A percentile compares a stretch with the other conserved stretches of the same genome.
phyloP scores from a whole-genome alignment of 2,797 vertebrate genomes.

The Oreochromis grahami region DNA sequence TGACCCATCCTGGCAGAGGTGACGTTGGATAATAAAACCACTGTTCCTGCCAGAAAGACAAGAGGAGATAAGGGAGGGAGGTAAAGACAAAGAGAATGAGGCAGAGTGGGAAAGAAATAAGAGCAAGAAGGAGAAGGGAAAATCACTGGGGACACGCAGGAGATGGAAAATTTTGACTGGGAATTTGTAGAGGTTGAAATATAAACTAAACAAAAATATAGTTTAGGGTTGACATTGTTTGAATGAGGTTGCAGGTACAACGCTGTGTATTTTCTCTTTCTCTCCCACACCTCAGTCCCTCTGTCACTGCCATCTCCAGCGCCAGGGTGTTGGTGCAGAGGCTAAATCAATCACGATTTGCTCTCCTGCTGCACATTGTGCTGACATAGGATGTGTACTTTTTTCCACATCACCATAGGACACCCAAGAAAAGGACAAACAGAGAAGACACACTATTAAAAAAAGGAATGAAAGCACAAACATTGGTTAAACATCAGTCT shows the following conservation, averaged over 20 bases:
- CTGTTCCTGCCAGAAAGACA: conserved; percentile 52
- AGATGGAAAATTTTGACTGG: not conserved
- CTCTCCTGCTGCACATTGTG: conserved; percentile 33
- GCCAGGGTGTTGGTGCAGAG: conserved; percentile 44
- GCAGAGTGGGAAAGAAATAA: not conserved
- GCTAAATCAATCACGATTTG: conserved; percentile 46
- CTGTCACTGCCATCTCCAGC: conserved; percentile 2
- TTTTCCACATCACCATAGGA: conserved; percentile 18
- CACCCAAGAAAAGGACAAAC: conserved; percentile 20
- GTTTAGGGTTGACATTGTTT: not conserved
- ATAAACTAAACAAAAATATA: not conserved
- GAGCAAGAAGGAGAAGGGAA: not conserved
- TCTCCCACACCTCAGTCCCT: not conserved
- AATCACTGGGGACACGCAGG: not conserved
- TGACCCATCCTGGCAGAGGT: conserved; percentile 61
- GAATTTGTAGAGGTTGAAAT: not conserved
- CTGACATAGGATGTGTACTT: conserved; percentile 30
- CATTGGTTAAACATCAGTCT: conserved; percentile 51
- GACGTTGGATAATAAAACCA: conserved; percentile 49
- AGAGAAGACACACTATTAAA: not conserved
- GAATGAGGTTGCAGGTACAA: not conserved
- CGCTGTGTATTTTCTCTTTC: not conserved
- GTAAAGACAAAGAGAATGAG: conserved; percentile 13
- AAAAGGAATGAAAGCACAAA: conserved; percentile 33
- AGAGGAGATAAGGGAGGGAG: conserved; percentile 22